phyloP scores from a whole-genome alignment of 2,797 vertebrate genomes.

The Sparus aurata region DNA sequence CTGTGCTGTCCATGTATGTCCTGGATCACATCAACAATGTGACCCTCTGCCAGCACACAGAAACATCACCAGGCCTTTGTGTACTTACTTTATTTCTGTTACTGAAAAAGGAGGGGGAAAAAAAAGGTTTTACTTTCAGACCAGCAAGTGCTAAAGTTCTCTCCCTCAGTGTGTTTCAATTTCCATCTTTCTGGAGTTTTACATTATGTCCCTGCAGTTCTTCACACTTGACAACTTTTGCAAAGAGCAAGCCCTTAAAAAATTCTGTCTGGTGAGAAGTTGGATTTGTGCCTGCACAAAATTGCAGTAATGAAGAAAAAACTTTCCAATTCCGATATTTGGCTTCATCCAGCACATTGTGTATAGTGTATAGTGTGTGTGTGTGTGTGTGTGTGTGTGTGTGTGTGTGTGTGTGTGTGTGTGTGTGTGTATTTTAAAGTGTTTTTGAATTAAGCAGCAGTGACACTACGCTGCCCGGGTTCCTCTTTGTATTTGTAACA shows the following conservation, averaged over 20 bases:
- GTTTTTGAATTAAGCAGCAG: not conserved
- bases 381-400: not conserved
- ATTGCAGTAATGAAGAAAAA: not conserved
- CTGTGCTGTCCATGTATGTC: not conserved
- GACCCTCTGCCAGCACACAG: not conserved
- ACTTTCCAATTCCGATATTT: not conserved
- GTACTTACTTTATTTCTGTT: not conserved
- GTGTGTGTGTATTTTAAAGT: not conserved
- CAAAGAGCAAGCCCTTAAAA: not conserved
- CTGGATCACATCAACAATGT: slow-evolving; percentile 2
- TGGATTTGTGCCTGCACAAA: not conserved
- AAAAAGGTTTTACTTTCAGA: not conserved
- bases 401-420: not conserved
- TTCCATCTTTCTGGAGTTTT: not conserved
- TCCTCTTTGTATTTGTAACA: not conserved
- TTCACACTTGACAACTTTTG: not conserved
- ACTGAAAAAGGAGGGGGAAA: not conserved
- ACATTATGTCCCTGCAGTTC: not conserved
- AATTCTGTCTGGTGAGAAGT: not conserved
- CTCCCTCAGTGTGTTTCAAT: not conserved
- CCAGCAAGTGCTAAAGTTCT: not conserved
- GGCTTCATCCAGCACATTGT: not conserved
- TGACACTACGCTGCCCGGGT: not conserved
- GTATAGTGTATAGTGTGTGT: not conserved
- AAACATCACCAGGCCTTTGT: not conserved